These are phyloP conservation scores for Platynereis dumerilii DNA, from an alignment of 2,888 invertebrate species.

Conservation along the genomic window DNA sequence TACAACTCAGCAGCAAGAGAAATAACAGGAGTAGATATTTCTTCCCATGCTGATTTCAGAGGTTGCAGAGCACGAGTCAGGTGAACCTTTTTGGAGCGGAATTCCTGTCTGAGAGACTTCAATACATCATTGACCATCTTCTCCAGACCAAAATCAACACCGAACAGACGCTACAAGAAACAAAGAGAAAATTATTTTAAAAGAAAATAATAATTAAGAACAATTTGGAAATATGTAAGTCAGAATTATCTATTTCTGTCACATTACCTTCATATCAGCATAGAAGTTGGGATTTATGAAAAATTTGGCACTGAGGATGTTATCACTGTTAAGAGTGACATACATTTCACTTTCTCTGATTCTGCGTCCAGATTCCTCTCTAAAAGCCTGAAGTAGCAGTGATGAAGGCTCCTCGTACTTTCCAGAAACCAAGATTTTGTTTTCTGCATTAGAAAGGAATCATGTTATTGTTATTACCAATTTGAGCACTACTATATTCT, in stretches of 20 bases:
- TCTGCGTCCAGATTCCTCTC: conserved; percentile 1
- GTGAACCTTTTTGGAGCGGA: not conserved
- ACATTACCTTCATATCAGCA: conserved; percentile 14
- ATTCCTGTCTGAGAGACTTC: not conserved
- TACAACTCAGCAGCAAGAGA: no score
- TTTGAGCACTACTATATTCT: no score
- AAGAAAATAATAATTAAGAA: no score
- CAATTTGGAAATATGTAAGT: no score
- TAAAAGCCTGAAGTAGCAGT: not conserved
- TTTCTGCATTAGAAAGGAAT: not conserved
- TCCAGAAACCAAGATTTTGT: conserved; percentile 6
- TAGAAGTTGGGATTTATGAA: conserved; percentile 28
- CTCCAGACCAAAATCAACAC: not conserved
- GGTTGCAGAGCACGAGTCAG: no score
- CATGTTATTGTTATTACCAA: no score
- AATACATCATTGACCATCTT: not conserved
- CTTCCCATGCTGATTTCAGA: no score
- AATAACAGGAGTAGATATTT: no score
- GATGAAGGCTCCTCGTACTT: not conserved
- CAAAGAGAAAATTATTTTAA: no score
- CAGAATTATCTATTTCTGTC: no score
- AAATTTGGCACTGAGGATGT: conserved; percentile 24
- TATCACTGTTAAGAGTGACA: conserved; percentile 21
- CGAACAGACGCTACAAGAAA: no score
- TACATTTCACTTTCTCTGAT: conserved; percentile 19